Conservation (phyloP, 2,797 vertebrate species). For the Eurystomus glaucurus region DNA sequence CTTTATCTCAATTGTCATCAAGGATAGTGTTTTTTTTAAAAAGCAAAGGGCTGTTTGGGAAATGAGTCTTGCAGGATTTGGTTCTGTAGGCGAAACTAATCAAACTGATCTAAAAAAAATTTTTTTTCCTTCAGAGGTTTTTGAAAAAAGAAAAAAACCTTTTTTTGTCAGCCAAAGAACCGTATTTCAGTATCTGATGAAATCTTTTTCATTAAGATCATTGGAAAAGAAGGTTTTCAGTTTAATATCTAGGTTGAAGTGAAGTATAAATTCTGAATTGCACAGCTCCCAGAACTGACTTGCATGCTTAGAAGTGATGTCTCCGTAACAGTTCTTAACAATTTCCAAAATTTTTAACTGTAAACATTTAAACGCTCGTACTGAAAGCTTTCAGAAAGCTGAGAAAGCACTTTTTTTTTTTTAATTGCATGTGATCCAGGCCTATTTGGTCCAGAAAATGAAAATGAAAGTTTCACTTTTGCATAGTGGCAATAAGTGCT, state of each 20-base stretch:
- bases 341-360: not conserved
- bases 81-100: not conserved
- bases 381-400: not conserved
- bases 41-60: not conserved
- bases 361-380: not conserved
- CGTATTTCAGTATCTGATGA: not conserved
- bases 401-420: not conserved
- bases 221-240: not conserved
- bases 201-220: not conserved
- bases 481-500: not conserved
- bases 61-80: not conserved
- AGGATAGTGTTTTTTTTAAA: constrained; percentile 8
- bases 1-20: not conserved
- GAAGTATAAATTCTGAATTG: not conserved
- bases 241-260: not conserved
- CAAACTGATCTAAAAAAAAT: not conserved
- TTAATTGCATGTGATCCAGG: not conserved
- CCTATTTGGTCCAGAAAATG: not conserved
- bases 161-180: not conserved
- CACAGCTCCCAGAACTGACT: not conserved
- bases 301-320: not conserved
- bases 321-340: not conserved
- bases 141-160: no score
- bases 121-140: not conserved
- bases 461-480: constrained; percentile 24